A percentile compares a stretch with the other conserved stretches of the same genome.
phyloP scores from a whole-genome alignment of 2,797 vertebrate species.

The Distichodus sexfasciatus region DNA sequence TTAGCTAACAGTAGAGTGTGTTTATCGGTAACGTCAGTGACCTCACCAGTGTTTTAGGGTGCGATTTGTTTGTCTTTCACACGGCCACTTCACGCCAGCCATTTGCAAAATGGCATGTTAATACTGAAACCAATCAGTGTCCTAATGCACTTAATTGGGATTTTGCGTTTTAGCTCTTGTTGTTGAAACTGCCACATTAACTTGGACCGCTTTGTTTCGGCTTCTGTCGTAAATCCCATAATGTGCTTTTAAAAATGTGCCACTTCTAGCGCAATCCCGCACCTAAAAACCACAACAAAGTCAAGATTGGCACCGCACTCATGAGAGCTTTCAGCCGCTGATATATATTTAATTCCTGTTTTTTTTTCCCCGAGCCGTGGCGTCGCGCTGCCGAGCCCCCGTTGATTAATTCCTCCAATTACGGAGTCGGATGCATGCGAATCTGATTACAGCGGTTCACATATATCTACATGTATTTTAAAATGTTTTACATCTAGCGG shows the following conservation, averaged over 20 bases:
- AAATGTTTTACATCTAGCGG: conserved; percentile 74
- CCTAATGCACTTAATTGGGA: not conserved
- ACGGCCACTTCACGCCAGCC: not conserved
- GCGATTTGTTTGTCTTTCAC: not conserved
- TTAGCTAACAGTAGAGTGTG: not conserved
- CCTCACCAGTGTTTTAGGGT: not conserved
- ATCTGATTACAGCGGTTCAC: conserved; percentile 47
- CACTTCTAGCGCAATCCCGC: not conserved
- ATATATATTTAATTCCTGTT: conserved; percentile 39
- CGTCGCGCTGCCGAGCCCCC: conserved; percentile 30
- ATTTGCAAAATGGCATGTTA: not conserved
- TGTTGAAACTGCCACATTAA: too few species aligned
- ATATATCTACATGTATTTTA: conserved; percentile 58
- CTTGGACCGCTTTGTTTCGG: not conserved
- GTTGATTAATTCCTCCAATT: conserved; percentile 53
- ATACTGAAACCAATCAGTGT: not conserved
- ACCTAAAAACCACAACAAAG: not conserved
- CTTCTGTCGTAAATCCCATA: not conserved
- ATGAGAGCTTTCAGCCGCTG: not conserved
- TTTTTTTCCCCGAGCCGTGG: too few species aligned
- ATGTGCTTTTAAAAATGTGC: too few species aligned
- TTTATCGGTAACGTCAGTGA: not conserved
- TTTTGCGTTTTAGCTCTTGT: not conserved
- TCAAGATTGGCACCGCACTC: not conserved
- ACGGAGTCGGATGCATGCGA: conserved; percentile 45